Conservation (phyloP, 2,797 vertebrate genomes). For the Cynopterus sphinx region DNA sequence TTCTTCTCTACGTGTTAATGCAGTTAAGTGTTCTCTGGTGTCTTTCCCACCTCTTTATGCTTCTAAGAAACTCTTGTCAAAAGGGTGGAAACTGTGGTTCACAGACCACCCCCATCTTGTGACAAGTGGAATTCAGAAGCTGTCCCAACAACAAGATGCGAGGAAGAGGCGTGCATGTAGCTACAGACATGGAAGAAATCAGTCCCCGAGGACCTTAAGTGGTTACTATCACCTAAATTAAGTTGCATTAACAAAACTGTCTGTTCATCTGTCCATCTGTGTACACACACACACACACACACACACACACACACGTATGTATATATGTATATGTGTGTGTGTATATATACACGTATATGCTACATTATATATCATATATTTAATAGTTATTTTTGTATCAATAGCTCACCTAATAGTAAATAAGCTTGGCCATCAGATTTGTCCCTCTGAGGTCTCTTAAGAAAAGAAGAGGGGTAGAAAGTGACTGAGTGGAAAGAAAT, state of each 20-base stretch:
- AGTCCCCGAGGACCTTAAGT: neutral
- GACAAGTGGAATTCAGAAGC: neutral
- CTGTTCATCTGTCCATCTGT: too few relatives aligned
- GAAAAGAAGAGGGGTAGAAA: neutral
- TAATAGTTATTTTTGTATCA: neutral
- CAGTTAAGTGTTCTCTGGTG: neutral
- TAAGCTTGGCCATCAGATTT: neutral
- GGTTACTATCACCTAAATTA: neutral
- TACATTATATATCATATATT: neutral
- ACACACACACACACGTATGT: too few relatives aligned
- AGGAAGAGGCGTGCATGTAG: neutral
- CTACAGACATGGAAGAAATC: neutral
- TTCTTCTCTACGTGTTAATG: constrained; percentile 36
- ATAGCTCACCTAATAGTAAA: neutral
- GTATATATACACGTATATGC: neutral
- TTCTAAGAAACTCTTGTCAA: constrained; percentile 10
- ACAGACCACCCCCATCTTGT: neutral
- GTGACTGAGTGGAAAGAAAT: neutral
- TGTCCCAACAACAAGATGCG: neutral
- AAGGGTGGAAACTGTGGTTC: neutral
- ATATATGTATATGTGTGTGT: neutral
- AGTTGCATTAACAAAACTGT: neutral
- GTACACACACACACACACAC: too few relatives aligned
- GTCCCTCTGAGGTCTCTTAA: neutral
- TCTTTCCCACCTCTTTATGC: constrained; percentile 25